phyloP scores from a whole-genome alignment of 1,140 invertebrate species.

The Hormaphis cornu region DNA sequence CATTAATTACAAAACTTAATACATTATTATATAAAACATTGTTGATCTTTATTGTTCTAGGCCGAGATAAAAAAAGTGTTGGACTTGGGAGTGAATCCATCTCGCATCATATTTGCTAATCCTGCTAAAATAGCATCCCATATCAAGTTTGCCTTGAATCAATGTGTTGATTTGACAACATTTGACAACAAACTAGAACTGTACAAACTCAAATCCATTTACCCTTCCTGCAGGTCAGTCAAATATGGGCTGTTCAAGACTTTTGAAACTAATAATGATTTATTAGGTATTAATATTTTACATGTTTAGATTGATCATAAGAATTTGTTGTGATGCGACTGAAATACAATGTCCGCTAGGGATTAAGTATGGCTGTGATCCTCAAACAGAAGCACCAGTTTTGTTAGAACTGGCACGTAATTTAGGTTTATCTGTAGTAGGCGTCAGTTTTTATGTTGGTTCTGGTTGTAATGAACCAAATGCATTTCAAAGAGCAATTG shows the following conservation, averaged over 20 bases:
- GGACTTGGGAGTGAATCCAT: slow-evolving; percentile 63
- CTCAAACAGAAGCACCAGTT: slow-evolving; percentile 61
- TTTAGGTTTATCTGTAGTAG: slow-evolving; percentile 66
- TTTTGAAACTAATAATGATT: background rate
- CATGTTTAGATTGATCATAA: slow-evolving; percentile 78
- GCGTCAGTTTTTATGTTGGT: slow-evolving; percentile 82
- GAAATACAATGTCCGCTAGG: slow-evolving; percentile 81
- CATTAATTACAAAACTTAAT: no score
- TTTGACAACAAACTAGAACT: slow-evolving; percentile 94
- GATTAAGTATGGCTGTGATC: slow-evolving; percentile 92
- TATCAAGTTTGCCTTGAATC: slow-evolving; percentile 70
- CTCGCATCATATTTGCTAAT: slow-evolving; percentile 93
- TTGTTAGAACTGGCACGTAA: slow-evolving; percentile 66
- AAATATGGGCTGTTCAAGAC: background rate
- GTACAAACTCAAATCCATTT: slow-evolving; percentile 76
- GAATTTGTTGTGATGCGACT: slow-evolving; percentile 83
- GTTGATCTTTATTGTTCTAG: slow-evolving; percentile 42
- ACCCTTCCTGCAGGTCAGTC: slow-evolving; percentile 69
- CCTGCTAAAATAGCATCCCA: slow-evolving; percentile 92
- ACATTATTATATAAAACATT: slow-evolving; percentile 3
- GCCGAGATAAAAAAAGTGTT: slow-evolving; percentile 80
- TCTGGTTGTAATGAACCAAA: slow-evolving; percentile 69
- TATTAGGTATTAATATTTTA: slow-evolving; percentile 30
- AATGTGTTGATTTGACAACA: slow-evolving; percentile 76
- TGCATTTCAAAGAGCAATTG: slow-evolving; percentile 66